A percentile compares a stretch with the other conserved stretches of the same genome.
These are phyloP conservation scores for Cinclus cinclus DNA, from an alignment of 2,113 vertebrate genomes.

Conservation along the genomic window DNA sequence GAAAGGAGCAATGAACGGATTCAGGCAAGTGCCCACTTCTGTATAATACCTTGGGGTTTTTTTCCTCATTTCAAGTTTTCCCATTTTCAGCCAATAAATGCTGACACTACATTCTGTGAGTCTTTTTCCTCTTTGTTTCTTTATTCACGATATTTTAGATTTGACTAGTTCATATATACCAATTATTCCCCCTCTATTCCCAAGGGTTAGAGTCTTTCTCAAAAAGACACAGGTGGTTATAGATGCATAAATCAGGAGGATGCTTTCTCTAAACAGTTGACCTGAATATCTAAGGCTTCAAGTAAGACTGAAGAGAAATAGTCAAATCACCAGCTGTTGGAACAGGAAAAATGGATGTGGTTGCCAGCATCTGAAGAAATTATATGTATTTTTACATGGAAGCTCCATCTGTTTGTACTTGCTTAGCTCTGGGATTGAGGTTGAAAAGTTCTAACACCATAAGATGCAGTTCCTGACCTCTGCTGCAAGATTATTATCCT, in stretches of 20 bases:
- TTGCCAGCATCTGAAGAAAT: neutral
- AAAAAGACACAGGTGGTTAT: neutral
- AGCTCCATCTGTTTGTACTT: neutral
- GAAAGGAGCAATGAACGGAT: neutral
- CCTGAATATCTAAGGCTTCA: neutral
- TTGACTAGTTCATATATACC: neutral
- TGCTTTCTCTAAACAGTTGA: neutral
- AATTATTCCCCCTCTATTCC: neutral
- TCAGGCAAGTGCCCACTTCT: neutral
- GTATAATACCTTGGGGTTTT: neutral
- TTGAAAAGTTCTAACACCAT: neutral
- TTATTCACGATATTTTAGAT: neutral
- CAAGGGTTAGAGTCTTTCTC: neutral
- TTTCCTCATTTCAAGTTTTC: neutral
- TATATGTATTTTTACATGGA: neutral
- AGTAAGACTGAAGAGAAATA: neutral
- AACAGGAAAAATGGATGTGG: neutral
- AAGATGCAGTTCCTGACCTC: neutral
- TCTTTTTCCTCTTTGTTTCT: neutral
- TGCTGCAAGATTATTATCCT: neutral
- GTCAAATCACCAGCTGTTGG: neutral
- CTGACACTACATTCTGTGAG: neutral
- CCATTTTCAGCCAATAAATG: neutral
- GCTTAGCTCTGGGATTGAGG: neutral
- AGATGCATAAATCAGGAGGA: neutral